Evolutionary conservation across 2,888 invertebrate species (phyloP).

Genomic region (Erpobdella octoculata): DNA sequence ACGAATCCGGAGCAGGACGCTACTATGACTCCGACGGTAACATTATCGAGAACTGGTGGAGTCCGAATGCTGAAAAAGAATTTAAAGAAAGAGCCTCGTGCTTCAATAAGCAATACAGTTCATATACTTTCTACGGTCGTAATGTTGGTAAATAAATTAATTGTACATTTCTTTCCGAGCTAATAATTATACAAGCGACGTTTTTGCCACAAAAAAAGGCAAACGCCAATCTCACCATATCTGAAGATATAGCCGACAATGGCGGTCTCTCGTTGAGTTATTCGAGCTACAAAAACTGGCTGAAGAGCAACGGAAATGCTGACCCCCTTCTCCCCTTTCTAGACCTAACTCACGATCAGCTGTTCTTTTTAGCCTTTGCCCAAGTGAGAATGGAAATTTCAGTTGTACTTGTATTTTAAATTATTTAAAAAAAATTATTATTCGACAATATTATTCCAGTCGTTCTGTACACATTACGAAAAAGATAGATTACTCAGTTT

Average conservation of each 20-base stretch:
- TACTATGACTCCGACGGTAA: background rate
- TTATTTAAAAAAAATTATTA: background rate
- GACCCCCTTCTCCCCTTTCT: background rate
- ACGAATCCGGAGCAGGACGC: background rate
- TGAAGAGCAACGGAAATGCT: background rate
- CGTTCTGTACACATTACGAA: background rate
- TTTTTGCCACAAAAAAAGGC: background rate
- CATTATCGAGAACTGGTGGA: background rate
- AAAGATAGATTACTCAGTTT: background rate
- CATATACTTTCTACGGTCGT: background rate
- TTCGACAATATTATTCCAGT: background rate
- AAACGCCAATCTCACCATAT: background rate
- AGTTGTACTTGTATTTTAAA: no score
- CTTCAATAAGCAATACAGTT: background rate
- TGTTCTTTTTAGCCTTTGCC: background rate
- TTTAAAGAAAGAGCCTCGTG: background rate
- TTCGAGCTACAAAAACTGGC: background rate
- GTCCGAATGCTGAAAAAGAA: background rate
- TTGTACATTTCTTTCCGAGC: background rate
- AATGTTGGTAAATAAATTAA: background rate
- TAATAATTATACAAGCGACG: background rate
- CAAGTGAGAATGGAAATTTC: no score
- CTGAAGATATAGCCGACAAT: slow-evolving; percentile 8
- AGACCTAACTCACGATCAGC: background rate
- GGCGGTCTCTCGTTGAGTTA: background rate